Evolutionary conservation across 2,797 vertebrate genomes (phyloP), one percentile per base, ranked within the genome.

Genomic region (Gadopsis marmoratus): DNA sequence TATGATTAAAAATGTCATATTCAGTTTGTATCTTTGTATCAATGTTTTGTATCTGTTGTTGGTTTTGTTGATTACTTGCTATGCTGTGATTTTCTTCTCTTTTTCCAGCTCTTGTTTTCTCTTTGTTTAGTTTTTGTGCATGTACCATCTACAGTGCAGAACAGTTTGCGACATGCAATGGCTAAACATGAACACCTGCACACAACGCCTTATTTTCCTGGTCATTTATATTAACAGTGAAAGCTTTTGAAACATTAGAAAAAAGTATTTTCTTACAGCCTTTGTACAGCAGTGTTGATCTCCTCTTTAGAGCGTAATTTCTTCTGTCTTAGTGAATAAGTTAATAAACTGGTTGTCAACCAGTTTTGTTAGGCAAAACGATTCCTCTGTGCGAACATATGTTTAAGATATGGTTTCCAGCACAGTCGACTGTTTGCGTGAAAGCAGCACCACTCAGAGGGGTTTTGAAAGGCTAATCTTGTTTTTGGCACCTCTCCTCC

Each of bases 391-490:
- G 72, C 65, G 80, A 90, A 91, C 86, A 85, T 78, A 68, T 89
- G 88, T 91, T 86, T 59, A 71, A 76, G 41, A 70, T 84, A 82
- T 85, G 87, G 80, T 74, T 86, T 86, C 78, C 78, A 88, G 80
- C 64, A 50, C 41, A 75, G 47, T 70, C 62, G 51, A 69, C 78
- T 81, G 47, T 63, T 76, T 31, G 62, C 76, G 83, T 82, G 39
- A 90, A 88, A 88, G 84, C 79, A 76, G 75, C 77, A 45, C 74
- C 71, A 85, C 83, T 88, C 69, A 74, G 61, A 84, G 76, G 64
- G 73, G 79, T 82, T 86, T 86, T 84, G 75, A 85, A 84, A 83
- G 84, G 83, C 88, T 91, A 85, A 94, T 92, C 88, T 83, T 66
- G 80, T 74, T 87, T 82, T 84, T 91, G 91, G 87, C 87, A 81